Percentiles rank a stretch among this genome's conserved stretches.
phyloP scores from a whole-genome alignment of 2,113 vertebrate genomes.

The Bujurquina vittata region DNA sequence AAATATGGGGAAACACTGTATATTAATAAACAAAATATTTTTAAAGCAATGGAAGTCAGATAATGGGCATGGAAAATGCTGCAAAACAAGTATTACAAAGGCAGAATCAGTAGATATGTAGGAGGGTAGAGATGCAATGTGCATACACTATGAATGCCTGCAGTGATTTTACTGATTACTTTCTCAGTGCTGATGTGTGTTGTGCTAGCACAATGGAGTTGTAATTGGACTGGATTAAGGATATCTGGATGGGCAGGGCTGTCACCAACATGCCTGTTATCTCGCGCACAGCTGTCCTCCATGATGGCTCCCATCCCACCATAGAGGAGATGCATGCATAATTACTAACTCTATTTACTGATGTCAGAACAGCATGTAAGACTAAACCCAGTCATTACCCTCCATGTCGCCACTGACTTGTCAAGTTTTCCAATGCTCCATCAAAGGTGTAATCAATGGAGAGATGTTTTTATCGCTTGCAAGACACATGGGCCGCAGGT shows the following conservation, averaged over 20 bases:
- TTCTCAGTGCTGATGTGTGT: constrained; percentile 57
- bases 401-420: constrained; percentile 62
- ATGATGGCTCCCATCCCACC: constrained; percentile 73
- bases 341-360: constrained; percentile 81
- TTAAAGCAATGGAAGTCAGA: constrained; percentile 5
- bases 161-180: constrained; percentile 70
- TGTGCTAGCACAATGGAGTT: constrained; percentile 74
- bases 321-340: constrained; percentile 69
- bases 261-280: constrained; percentile 81
- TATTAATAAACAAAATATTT: constrained; percentile 31
- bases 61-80: neutral
- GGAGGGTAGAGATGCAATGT: constrained; percentile 36
- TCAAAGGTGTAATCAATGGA: constrained; percentile 75
- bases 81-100: constrained; percentile 28
- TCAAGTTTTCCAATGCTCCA: constrained; percentile 66
- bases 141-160: constrained; percentile 54
- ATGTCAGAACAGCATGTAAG: constrained; percentile 75
- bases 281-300: constrained; percentile 78
- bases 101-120: constrained; percentile 43
- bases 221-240: constrained; percentile 78
- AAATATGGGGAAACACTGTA: constrained; percentile 43
- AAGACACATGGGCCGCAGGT: constrained; percentile 18
- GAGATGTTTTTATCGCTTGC: constrained; percentile 61
- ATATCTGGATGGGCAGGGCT: constrained; percentile 75
- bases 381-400: constrained; percentile 80